phyloP scores from a whole-genome alignment of 2,888 invertebrate genomes.

The Spicauda simplicius region DNA sequence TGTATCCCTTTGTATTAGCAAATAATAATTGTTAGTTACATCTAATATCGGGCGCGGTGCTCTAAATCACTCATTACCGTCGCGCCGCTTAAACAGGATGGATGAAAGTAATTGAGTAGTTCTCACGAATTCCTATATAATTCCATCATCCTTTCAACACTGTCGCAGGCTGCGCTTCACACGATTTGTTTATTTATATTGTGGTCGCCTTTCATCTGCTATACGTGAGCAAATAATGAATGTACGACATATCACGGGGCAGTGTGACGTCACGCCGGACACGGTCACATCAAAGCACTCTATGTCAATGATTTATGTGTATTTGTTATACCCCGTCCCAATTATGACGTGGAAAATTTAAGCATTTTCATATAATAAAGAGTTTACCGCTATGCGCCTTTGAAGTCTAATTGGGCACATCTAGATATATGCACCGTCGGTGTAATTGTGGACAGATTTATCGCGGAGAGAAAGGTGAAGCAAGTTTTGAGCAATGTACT shows the following conservation, averaged over 20 bases:
- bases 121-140: conserved; percentile 71
- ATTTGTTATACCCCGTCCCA: conserved; percentile 76
- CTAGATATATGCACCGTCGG: conserved; percentile 51
- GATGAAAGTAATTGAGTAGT: conserved; percentile 58
- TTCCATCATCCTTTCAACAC: conserved; percentile 69
- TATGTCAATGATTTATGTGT: conserved; percentile 75
- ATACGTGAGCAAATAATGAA: conserved; percentile 82
- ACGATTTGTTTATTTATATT: conserved; percentile 81
- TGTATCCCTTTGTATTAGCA: conserved; percentile 33
- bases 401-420: conserved; percentile 77
- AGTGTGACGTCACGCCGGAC: conserved; percentile 75
- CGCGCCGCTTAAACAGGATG: conserved; percentile 45
- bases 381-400: conserved; percentile 68
- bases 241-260: conserved; percentile 69
- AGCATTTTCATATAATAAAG: conserved; percentile 74
- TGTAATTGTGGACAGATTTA: conserved; percentile 71
- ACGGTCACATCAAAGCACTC: conserved; percentile 77
- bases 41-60: conserved; percentile 12
- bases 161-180: conserved; percentile 64
- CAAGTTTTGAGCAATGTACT: conserved; percentile 25
- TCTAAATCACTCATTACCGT: conserved; percentile 48
- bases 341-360: conserved; percentile 77
- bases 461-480: conserved; percentile 25
- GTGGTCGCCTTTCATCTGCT: conserved; percentile 80
- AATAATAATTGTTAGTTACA: conserved; percentile 34